These are phyloP conservation scores for Nymphicus hollandicus DNA, from an alignment of 2,113 vertebrate genomes.

Conservation along the genomic window DNA sequence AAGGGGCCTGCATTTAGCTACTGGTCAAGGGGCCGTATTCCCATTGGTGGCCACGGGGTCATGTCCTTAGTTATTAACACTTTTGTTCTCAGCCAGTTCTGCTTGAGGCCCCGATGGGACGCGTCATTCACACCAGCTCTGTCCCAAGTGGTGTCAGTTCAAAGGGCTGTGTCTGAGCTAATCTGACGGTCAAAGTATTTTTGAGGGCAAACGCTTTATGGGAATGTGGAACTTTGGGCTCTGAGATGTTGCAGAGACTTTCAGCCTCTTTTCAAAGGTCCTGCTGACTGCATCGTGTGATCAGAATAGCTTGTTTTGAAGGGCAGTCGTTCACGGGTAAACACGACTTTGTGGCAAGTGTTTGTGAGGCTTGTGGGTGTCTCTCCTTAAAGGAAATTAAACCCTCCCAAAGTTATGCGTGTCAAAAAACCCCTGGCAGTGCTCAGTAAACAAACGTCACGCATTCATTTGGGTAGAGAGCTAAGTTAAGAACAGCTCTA, in stretches of 20 bases:
- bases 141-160: background rate
- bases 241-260: background rate
- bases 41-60: background rate
- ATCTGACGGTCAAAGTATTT: slow-evolving; percentile 8
- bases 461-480: slow-evolving; percentile 11
- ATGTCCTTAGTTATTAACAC: background rate
- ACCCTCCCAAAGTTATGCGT: background rate
- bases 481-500: slow-evolving; percentile 54
- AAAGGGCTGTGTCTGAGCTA: slow-evolving; percentile 9
- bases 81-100: background rate
- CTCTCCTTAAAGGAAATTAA: slow-evolving; percentile 46
- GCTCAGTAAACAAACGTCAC: background rate
- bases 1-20: background rate
- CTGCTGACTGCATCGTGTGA: background rate
- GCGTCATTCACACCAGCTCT: background rate
- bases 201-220: background rate
- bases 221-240: slow-evolving; percentile 23
- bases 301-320: background rate
- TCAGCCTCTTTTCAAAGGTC: slow-evolving; percentile 37
- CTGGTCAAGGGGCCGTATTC: background rate
- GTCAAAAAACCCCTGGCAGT: slow-evolving; percentile 8
- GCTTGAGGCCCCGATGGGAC: background rate
- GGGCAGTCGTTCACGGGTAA: background rate
- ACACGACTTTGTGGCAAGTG: background rate
- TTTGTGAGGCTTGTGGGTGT: slow-evolving; percentile 31